Evolutionary conservation across 2,113 vertebrate genomes (phyloP).

Genomic region (Apodemus sylvaticus): DNA sequence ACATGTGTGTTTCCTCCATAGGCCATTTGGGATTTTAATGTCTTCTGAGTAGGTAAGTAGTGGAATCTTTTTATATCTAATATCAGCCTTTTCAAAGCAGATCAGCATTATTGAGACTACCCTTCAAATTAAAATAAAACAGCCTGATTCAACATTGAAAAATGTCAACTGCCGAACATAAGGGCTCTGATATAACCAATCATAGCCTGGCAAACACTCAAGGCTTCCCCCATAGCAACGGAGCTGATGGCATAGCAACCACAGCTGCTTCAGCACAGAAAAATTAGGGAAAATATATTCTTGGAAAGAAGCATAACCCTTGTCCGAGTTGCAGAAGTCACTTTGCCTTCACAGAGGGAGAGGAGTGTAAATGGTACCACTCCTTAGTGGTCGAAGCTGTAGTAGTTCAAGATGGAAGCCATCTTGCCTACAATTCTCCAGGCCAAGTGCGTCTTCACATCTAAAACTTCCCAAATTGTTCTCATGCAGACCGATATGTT

Average conservation of each 20-base stretch:
- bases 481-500: conserved; percentile 3
- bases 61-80: conserved; percentile 41
- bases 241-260: conserved; percentile 57
- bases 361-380: conserved; percentile 19
- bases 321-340: conserved; percentile 64
- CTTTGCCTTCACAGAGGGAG: conserved; percentile 43
- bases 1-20: background rate
- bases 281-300: conserved; percentile 66
- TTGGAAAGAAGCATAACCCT: conserved; percentile 56
- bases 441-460: background rate
- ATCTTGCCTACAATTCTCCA: conserved; percentile 10
- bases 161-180: conserved; percentile 57
- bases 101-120: conserved; percentile 66
- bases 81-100: conserved; percentile 64
- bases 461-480: conserved; percentile 46
- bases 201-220: conserved; percentile 47
- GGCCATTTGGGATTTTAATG: background rate
- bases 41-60: conserved; percentile 19
- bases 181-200: conserved; percentile 62
- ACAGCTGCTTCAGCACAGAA: conserved; percentile 60
- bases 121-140: conserved; percentile 69
- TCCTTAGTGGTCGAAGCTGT: background rate
- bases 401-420: background rate
- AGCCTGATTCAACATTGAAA: conserved; percentile 61
- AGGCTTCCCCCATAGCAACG: conserved; percentile 71